Conservation (phyloP, 2,797 vertebrate genomes). For the Falco naumanni region DNA sequence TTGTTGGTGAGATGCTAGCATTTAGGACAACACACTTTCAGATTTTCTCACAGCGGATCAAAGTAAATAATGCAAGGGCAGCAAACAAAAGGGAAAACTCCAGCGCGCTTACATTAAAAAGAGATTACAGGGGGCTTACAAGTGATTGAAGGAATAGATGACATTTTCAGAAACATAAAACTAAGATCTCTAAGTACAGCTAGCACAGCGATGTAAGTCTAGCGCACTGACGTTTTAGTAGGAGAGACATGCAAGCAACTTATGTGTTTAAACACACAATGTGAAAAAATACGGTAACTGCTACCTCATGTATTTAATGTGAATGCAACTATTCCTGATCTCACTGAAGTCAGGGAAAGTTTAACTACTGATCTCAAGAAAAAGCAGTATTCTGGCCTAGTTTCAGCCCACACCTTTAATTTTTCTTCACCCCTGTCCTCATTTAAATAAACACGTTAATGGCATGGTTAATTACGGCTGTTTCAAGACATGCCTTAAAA, state of each 20-base stretch:
- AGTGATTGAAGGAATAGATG: conserved; percentile 81
- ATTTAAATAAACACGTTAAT: conserved; percentile 48
- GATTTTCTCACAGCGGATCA: conserved; percentile 85
- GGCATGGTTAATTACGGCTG: conserved; percentile 15
- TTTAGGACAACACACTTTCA: conserved; percentile 85
- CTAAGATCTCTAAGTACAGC: conserved; percentile 75
- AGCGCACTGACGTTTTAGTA: conserved; percentile 41
- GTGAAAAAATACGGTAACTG: conserved; percentile 25
- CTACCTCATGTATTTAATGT: not conserved
- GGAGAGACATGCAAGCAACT: conserved; percentile 56
- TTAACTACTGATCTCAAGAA: conserved; percentile 4
- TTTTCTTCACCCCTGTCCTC: not conserved
- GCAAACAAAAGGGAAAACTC: conserved; percentile 82
- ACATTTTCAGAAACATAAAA: conserved; percentile 80
- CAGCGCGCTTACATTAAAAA: conserved; percentile 80
- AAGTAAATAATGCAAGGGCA: conserved; percentile 84
- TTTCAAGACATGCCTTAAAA: not conserved
- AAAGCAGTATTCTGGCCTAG: not conserved
- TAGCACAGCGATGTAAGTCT: conserved; percentile 50
- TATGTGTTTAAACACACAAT: not conserved
- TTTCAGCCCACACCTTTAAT: conserved; percentile 5
- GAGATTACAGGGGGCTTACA: conserved; percentile 82
- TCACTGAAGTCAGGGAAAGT: not conserved
- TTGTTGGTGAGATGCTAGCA: conserved; percentile 82
- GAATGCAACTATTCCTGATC: not conserved